Evolutionary conservation across 1,140 invertebrate species (phyloP), one percentile per base, ranked within the genome.

Genomic region (Panagrolaimus sp.): DNA sequence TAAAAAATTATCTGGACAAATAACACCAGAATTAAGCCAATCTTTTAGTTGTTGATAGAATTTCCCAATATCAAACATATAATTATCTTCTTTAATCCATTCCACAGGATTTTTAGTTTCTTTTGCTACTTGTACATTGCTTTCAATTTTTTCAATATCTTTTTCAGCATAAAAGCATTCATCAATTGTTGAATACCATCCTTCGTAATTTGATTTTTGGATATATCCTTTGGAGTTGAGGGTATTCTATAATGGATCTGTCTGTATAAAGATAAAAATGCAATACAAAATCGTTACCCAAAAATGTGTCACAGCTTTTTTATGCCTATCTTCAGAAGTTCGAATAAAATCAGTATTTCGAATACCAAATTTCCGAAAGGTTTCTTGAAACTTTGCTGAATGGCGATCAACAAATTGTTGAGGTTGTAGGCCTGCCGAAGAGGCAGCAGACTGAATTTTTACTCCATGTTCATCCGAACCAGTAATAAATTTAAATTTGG

Each of bases 141-240:
- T 73, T 76, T 87, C 85, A n/a, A 87, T 74, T 73, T 88, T 87
- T 63, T 86, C 87, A 1, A 94, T 84, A 78, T 96, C 91, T 1
- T 87, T 84, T 58, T 92, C 88, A 0, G 89, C 87, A 4, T 97
- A 85, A 85, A 97, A 98, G 1, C 90, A 88, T 86, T 98, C 96
- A 84, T 98, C 95, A 7, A 90, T 88, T 4, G 90, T 87, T 77
- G 91, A 96, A 84, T 98, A 98, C 94, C 94, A 98, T 14, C 95
- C 95, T 47, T 89, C 86, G 84, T 98, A 98, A 65, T 88, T 87
- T 0, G 90, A 89, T 77, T 89, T 89, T 84, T 93, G 94, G 73
- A 98, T 93, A 77, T 89, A 87, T 12, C 89, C 90, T 32, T 88
- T 88, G 2, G 87, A 81, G 6, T 88, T 78, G 52, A 97, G 82